Conservation (phyloP, 2,797 vertebrate genomes). For the Mycteria americana region DNA sequence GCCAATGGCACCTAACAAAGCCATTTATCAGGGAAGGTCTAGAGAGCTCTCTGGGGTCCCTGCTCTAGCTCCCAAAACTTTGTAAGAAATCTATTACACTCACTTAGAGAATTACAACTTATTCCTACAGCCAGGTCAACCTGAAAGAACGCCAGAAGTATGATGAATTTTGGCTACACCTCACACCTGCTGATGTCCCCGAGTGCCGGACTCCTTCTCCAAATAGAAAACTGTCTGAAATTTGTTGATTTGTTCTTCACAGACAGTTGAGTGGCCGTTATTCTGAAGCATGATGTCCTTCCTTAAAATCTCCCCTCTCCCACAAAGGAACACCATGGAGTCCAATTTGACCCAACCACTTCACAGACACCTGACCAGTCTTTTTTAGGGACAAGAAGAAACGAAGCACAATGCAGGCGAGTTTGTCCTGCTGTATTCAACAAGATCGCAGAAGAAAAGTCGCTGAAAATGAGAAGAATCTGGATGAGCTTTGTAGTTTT, state of each 20-base stretch:
- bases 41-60: background rate
- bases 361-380: background rate
- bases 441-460: background rate
- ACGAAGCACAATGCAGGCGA: fast-evolving
- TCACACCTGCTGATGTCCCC: background rate
- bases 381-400: background rate
- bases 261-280: background rate
- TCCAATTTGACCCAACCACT: background rate
- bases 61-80: background rate
- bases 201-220: background rate
- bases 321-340: background rate
- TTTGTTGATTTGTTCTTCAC: background rate
- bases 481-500: background rate
- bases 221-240: background rate
- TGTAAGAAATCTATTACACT: background rate
- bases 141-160: background rate
- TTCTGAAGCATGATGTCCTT: background rate
- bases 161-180: background rate
- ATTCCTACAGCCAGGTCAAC: background rate
- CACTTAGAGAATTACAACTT: background rate
- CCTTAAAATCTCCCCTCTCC: background rate
- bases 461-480: background rate
- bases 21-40: background rate
- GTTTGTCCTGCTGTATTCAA: background rate
- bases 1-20: background rate